Evolutionary conservation across 2,797 vertebrate species (phyloP).

Genomic region (Glyptemys insculpta): DNA sequence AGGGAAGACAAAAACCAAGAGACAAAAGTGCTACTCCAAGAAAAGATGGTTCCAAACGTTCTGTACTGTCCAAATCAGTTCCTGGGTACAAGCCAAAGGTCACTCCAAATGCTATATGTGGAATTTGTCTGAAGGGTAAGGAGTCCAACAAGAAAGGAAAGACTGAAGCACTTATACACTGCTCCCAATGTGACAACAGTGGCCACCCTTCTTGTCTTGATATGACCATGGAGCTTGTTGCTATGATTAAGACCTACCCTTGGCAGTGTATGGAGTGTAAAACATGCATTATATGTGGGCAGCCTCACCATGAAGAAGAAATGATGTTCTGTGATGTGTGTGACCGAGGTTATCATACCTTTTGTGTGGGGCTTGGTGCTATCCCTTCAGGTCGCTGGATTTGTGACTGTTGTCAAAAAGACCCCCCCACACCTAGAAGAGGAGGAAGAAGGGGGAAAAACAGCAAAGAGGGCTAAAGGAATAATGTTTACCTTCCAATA

Average conservation of each 20-base stretch:
- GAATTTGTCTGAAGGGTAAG: conserved; percentile 99
- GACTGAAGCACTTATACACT: conserved; percentile 97
- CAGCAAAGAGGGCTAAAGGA: too few relatives aligned
- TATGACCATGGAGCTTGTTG: conserved; percentile 92
- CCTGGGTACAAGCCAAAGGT: conserved; percentile 99
- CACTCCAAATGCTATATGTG: conserved; percentile 99
- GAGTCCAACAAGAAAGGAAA: conserved; percentile 98
- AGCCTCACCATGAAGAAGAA: conserved; percentile 98
- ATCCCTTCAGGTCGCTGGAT: conserved; percentile 98
- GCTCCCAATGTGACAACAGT: conserved; percentile 99
- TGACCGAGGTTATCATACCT: conserved; percentile 98
- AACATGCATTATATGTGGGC: conserved; percentile 95
- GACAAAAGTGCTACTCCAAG: conserved; percentile 88
- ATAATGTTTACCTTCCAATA: too few relatives aligned
- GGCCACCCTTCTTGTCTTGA: conserved; percentile 98
- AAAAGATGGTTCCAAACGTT: conserved; percentile 92
- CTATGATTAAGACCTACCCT: conserved; percentile 95
- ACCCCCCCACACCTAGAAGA: too few relatives aligned
- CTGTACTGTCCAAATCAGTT: conserved; percentile 92
- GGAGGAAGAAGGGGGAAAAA: too few relatives aligned
- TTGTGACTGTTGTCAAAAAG: too few relatives aligned
- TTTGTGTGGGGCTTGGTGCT: conserved; percentile 95
- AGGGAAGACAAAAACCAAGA: conserved; percentile 90
- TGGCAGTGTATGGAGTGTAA: conserved; percentile 99
- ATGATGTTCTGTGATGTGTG: conserved; percentile 99